Evolutionary conservation across 2,888 invertebrate species (phyloP), one percentile per base, ranked within the genome.

Genomic region (Calephelis perditalis): DNA sequence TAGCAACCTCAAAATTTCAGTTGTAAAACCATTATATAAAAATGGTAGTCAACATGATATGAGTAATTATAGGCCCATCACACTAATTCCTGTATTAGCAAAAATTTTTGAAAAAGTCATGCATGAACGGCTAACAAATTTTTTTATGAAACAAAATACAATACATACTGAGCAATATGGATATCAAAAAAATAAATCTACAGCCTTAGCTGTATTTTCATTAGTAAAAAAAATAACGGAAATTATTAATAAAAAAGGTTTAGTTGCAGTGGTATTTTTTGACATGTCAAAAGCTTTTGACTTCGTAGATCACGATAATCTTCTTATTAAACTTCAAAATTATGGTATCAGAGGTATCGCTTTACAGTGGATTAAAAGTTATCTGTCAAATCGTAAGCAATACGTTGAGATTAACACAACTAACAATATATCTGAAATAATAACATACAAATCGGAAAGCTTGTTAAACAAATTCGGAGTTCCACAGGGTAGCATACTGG

Each of bases 401-500:
- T 44, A 44, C 12, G 45, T 45, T 4, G 54, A 61, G n/a, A 45
- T 61, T 26, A 45, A 7, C 5, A 26, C 11, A 35, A 7, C 44
- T 4, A 56, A 40, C n/a, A 40, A 47, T 37, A 11, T 5, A 12
- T 6, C n/a, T 36, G 12, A 35, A 7, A 54, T 36, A 57, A 36
- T 6, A 9, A 11, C 10, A 4, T 46, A 57, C 11, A 57, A 46
- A 26, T 57, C 57, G 9, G 9, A 35, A n/a, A 26, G 35, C 10
- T 26, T 9, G 7, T 46, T 11, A 8, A 45, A 35, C 36, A 36
- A 40, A 6, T 40, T 11, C 47, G 62, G 58, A 9, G 58, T 58
- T 3, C 62, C 58, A n/a, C 62, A 62, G 40, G 62, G 62, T 26
- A 62, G 62, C 44, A 47, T 62, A 12, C 26, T 62, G 10, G 61